Conservation (phyloP, 2,113 vertebrate genomes). For the Percina caprodes region DNA sequence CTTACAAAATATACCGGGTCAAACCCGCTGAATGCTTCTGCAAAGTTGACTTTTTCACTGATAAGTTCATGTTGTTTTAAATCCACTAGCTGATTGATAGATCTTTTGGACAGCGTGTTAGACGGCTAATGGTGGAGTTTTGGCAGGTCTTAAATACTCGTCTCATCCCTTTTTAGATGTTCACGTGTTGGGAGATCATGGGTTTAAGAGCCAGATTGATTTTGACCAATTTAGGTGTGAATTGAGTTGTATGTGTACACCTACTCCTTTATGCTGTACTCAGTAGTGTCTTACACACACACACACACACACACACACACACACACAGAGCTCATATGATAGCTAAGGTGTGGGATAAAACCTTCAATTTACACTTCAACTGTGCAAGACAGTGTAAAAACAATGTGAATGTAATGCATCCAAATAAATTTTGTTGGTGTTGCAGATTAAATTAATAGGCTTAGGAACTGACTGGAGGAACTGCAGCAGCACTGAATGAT, state of each 20-base stretch:
- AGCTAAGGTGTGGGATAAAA: background rate
- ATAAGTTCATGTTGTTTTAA: background rate
- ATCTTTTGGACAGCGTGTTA: background rate
- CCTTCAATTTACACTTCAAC: background rate
- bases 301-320: too few species aligned
- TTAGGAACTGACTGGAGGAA: slow-evolving; percentile 17
- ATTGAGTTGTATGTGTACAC: too few species aligned
- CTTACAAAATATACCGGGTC: background rate
- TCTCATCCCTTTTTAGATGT: too few species aligned
- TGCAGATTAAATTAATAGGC: slow-evolving; percentile 43
- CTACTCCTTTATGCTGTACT: too few species aligned
- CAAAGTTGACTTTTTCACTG: background rate
- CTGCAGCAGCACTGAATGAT: slow-evolving; percentile 6
- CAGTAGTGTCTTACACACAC: too few species aligned
- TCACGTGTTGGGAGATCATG: too few species aligned
- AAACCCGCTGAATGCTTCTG: background rate
- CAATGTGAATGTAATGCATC: background rate
- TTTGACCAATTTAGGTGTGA: too few species aligned
- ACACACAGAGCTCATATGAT: background rate
- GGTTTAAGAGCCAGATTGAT: too few species aligned
- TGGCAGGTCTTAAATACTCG: too few species aligned
- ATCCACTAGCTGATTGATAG: background rate
- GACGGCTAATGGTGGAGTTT: background rate
- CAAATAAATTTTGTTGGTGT: slow-evolving; percentile 32
- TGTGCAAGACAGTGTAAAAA: slow-evolving; percentile 9